Evolutionary conservation across 2,113 vertebrate species (phyloP).

Genomic region (Amia ocellicauda): DNA sequence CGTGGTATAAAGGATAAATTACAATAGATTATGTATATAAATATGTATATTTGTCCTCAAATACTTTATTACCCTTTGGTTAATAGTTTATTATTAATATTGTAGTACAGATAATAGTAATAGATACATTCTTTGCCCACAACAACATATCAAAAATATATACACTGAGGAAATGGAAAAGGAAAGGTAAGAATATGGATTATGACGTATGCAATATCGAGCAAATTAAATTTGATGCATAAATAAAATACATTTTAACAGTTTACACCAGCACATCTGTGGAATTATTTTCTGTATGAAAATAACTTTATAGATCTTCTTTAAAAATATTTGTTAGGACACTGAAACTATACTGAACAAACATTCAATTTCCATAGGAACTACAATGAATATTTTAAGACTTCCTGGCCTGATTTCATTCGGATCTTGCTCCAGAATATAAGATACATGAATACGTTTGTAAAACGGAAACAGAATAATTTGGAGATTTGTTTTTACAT

Average conservation of each 20-base stretch:
- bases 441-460: neutral
- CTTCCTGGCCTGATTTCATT: neutral
- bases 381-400: constrained; percentile 16
- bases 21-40: too few relatives aligned
- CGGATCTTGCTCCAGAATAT: neutral
- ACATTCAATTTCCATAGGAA: constrained; percentile 37
- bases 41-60: too few relatives aligned
- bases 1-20: too few relatives aligned
- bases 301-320: constrained; percentile 38
- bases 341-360: constrained; percentile 30
- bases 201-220: constrained; percentile 30
- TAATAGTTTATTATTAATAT: constrained; percentile 7
- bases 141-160: constrained; percentile 56
- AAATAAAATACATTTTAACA: constrained; percentile 22
- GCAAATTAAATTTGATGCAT: constrained; percentile 29
- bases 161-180: constrained; percentile 35
- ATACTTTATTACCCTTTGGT: constrained; percentile 29
- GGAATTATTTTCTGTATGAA: constrained; percentile 42
- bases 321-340: constrained; percentile 24
- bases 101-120: constrained; percentile 16
- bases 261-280: constrained; percentile 2
- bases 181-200: constrained; percentile 1
- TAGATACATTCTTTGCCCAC: constrained; percentile 36
- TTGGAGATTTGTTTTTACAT: neutral
- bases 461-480: neutral